Evolutionary conservation across 2,797 vertebrate genomes (phyloP).

Genomic region (Acrossocheilus fasciatus): DNA sequence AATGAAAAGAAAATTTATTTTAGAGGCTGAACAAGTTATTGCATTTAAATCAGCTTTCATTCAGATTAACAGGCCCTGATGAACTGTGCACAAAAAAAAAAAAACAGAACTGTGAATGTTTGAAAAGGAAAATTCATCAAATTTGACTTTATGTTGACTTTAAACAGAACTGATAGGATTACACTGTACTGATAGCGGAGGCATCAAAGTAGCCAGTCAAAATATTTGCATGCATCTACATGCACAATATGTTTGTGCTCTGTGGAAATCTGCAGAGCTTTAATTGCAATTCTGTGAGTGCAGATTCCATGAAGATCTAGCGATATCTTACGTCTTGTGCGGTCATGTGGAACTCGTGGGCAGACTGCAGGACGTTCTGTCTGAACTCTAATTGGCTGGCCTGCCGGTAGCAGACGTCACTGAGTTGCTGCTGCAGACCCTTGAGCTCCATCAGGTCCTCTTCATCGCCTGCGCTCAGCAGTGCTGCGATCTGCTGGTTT

Average conservation of each 20-base stretch:
- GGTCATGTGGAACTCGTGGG: slow-evolving; percentile 92
- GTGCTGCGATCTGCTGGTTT: slow-evolving; percentile 96
- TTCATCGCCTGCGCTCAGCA: slow-evolving; percentile 92
- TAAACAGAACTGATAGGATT: not conserved
- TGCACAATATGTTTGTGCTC: not conserved
- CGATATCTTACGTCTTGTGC: slow-evolving; percentile 88
- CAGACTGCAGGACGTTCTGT: slow-evolving; percentile 94
- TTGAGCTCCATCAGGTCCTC: slow-evolving; percentile 94
- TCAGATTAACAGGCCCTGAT: not conserved
- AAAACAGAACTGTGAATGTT: not conserved
- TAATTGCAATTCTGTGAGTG: not conserved
- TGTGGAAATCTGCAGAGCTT: not conserved
- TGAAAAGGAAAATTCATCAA: not conserved
- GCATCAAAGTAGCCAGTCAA: not conserved
- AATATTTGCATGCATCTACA: not conserved
- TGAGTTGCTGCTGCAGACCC: slow-evolving; percentile 93
- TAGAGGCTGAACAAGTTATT: not conserved
- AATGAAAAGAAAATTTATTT: not conserved
- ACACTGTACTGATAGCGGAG: not conserved
- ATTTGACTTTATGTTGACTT: not conserved
- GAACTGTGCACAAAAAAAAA: not conserved
- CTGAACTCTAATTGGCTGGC: slow-evolving; percentile 95
- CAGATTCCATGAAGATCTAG: not conserved
- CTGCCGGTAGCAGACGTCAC: slow-evolving; percentile 96
- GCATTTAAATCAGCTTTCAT: not conserved